Percentiles rank a stretch among this genome's conserved stretches.
Evolutionary conservation across 2,888 invertebrate species (phyloP).

Genomic region (Caradrina clavipalpis): DNA sequence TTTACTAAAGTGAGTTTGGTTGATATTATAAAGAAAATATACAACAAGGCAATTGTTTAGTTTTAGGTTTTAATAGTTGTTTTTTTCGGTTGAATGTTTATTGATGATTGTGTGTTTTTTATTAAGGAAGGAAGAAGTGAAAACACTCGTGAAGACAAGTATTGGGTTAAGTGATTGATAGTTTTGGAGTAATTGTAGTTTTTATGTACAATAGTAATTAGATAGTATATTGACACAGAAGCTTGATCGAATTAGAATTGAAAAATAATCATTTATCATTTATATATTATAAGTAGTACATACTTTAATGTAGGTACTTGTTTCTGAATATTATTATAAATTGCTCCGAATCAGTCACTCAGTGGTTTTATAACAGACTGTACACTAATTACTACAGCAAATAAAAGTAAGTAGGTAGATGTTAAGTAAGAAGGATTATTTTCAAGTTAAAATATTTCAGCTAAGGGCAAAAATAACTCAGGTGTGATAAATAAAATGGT

Average conservation of each 20-base stretch:
- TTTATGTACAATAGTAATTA: conserved; percentile 49
- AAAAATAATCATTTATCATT: conserved; percentile 6
- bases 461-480: conserved; percentile 61
- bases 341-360: conserved; percentile 51
- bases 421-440: conserved; percentile 55
- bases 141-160: conserved; percentile 33
- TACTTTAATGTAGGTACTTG: conserved; percentile 9
- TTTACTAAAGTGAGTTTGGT: conserved; percentile 8
- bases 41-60: conserved; percentile 27
- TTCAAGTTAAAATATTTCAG: conserved; percentile 56
- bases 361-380: conserved; percentile 45
- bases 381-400: conserved; percentile 67
- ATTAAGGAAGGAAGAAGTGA: conserved; percentile 19
- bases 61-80: conserved; percentile 7
- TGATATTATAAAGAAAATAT: conserved; percentile 29
- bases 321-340: conserved; percentile 20
- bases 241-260: conserved; percentile 16
- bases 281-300: conserved; percentile 37
- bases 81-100: conserved; percentile 7
- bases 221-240: conserved; percentile 17
- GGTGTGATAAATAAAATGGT: conserved; percentile 64
- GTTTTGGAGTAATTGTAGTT: conserved; percentile 26
- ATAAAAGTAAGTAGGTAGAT: conserved; percentile 61
- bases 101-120: conserved; percentile 13
- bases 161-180: conserved; percentile 36